phyloP scores from a whole-genome alignment of 2,797 vertebrate species.

The Sebastes alutus region DNA sequence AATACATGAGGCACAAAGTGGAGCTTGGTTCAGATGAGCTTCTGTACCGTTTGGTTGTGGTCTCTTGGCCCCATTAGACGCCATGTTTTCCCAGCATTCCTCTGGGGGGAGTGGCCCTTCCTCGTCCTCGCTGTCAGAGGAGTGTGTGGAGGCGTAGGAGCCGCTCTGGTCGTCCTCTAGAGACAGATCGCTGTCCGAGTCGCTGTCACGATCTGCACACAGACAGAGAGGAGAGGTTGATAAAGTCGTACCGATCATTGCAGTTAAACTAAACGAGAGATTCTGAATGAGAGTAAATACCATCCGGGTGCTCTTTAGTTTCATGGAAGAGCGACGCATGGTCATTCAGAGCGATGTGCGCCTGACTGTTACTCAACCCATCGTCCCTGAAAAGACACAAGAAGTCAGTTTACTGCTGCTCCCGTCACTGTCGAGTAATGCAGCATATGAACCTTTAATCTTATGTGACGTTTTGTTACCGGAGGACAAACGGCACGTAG shows the following conservation, averaged over 20 bases:
- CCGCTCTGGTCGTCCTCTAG: constrained; percentile 93
- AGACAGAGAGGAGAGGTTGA: background rate
- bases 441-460: background rate
- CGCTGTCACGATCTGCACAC: constrained; percentile 86
- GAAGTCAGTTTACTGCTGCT: background rate
- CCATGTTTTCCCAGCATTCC: constrained; percentile 89
- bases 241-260: accelerated
- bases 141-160: constrained; percentile 92
- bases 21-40: background rate
- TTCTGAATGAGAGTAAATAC: constrained; percentile 61
- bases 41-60: constrained; percentile 80
- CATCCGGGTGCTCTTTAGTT: constrained; percentile 80
- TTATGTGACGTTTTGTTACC: constrained; percentile 74
- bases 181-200: constrained; percentile 95
- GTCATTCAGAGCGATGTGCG: constrained; percentile 84
- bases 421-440: accelerated
- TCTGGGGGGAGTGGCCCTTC: constrained; percentile 84
- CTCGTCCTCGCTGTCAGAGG: constrained; percentile 93
- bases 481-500: constrained; percentile 92
- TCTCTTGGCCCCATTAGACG: constrained; percentile 80
- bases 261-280: background rate
- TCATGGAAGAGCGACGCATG: constrained; percentile 85
- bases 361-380: constrained; percentile 84
- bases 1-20: background rate
- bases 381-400: constrained; percentile 85